Percentiles rank a stretch among this genome's conserved stretches.
These are phyloP conservation scores for Delphinus delphis DNA, from an alignment of 2,113 vertebrate genomes.

Conservation along the genomic window DNA sequence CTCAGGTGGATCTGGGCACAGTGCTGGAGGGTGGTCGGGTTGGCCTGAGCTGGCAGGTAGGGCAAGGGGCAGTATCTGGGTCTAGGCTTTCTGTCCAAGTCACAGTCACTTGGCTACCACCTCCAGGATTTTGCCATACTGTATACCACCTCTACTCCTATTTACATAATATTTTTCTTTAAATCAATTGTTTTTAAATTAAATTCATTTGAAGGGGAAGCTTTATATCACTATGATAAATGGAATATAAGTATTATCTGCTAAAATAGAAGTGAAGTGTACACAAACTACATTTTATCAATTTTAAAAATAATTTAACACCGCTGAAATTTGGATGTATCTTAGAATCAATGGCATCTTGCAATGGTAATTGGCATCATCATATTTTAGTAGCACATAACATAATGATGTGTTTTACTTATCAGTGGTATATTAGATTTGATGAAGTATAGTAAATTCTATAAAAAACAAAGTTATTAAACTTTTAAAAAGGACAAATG, in stretches of 20 bases:
- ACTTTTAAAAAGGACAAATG: neutral
- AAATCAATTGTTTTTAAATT: slow-evolving; percentile 15
- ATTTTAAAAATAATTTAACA: slow-evolving; percentile 19
- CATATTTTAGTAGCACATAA: neutral
- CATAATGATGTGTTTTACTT: neutral
- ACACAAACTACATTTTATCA: neutral
- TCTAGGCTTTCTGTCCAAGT: neutral
- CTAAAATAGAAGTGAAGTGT: neutral
- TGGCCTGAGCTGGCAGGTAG: neutral
- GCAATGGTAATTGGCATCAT: neutral
- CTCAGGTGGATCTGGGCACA: too few relatives aligned
- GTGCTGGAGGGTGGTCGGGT: accelerated
- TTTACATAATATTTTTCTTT: neutral
- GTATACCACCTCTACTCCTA: neutral
- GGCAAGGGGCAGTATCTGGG: neutral
- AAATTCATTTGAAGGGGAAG: neutral
- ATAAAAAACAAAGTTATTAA: neutral
- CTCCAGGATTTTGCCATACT: neutral
- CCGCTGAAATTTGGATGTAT: neutral
- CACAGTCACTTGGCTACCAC: neutral
- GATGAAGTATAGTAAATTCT: neutral
- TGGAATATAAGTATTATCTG: neutral
- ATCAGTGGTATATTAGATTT: neutral
- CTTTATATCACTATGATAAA: neutral
- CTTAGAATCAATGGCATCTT: neutral